Evolutionary conservation across 2,888 invertebrate species (phyloP), one percentile per base, ranked within the genome.

Genomic region (Perithous albicinctus): DNA sequence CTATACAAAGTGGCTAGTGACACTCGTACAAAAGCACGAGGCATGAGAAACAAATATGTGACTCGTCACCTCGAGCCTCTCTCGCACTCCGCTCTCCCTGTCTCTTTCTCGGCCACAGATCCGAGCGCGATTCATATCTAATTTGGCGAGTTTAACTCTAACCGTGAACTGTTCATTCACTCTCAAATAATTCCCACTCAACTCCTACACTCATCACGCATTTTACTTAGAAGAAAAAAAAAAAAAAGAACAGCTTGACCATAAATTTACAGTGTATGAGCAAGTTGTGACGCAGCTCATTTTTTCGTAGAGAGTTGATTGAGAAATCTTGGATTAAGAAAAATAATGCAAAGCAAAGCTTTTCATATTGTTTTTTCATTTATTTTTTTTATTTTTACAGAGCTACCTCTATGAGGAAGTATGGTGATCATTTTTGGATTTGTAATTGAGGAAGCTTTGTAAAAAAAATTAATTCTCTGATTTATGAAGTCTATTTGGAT

Each of bases 101-200:
- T 59, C 23, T 18, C 72, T 78, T 56, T 56, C 46, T 35, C 61
- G 59, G 20, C 41, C 67, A 26, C 38, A 70, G 18, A 69, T 15
- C 26, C 67, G 15, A 51, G 66, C 43, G 48, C 35, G 20, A 70
- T 70, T 77, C 56, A 43, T 79, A 73, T 73, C 77, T 69, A 73
- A 81, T 77, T 77, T 73, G 67, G 59, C 80, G 46, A 63, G 78
- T 64, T 79, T 23, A 83, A 73, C 70, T 67, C 77, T 56, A n/a
- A 78, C 75, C 74, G 63, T 81, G 83, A 83, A 63, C 66, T 72
- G 82, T 72, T 74, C 70, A 83, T 80, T 78, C 69, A 82, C 46
- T n/a, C 38, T 38, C 10, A 59, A 56, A 35, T 32, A 59, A 59
- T 32, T 32, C 32, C n/a, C 59, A 59, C 18, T 59, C 59, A 15